These are phyloP conservation scores for Nymphalis io DNA, from an alignment of 1,140 invertebrate genomes.

Conservation along the genomic window DNA sequence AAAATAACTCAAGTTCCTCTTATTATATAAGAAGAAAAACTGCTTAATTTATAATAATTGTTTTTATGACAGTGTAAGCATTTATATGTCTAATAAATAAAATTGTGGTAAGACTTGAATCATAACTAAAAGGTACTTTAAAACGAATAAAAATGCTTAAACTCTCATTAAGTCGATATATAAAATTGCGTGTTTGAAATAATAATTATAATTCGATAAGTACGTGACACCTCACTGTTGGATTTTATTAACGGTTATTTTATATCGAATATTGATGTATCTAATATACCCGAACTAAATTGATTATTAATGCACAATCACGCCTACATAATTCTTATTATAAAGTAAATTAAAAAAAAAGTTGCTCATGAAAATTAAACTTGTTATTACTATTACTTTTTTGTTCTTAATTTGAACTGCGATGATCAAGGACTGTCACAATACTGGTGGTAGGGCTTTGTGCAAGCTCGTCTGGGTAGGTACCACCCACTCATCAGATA, in stretches of 20 bases:
- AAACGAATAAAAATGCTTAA: constrained; percentile 1
- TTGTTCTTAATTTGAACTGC: too few relatives aligned
- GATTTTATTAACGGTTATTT: constrained; percentile 23
- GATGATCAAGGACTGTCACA: too few relatives aligned
- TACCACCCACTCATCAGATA: too few relatives aligned
- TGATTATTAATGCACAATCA: neutral
- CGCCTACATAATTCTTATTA: neutral
- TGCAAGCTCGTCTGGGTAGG: too few relatives aligned
- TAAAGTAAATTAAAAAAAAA: neutral
- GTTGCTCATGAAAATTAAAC: too few relatives aligned
- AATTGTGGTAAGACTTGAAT: neutral
- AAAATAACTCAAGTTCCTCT: too few relatives aligned
- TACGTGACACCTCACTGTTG: constrained; percentile 22
- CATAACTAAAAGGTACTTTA: neutral
- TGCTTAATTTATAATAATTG: neutral
- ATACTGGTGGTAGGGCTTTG: too few relatives aligned
- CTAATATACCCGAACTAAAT: constrained; percentile 15
- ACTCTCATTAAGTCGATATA: neutral
- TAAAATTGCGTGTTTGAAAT: constrained; percentile 12
- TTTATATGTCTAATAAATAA: neutral
- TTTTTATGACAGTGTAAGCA: neutral
- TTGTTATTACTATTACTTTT: too few relatives aligned
- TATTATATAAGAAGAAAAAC: too few relatives aligned
- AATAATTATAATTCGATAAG: neutral
- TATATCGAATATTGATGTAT: constrained; percentile 20